A percentile compares a stretch with the other conserved stretches of the same genome.
These are phyloP conservation scores for Polymixis lichenea DNA, from an alignment of 2,888 invertebrate species.

Conservation along the genomic window DNA sequence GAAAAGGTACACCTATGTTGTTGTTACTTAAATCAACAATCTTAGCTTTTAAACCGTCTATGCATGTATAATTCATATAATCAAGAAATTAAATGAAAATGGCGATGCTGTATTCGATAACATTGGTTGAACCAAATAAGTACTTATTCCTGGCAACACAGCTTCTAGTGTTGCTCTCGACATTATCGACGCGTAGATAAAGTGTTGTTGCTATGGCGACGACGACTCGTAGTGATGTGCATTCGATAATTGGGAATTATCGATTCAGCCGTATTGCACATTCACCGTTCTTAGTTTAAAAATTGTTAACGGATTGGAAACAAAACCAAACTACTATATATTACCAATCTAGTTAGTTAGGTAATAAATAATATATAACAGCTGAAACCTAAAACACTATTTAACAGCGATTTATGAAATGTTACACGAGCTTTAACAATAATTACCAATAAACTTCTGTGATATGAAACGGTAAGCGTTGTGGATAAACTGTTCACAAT, in stretches of 20 bases:
- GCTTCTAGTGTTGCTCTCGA: slow-evolving; percentile 15
- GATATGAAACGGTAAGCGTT: slow-evolving; percentile 27
- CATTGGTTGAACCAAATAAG: slow-evolving; percentile 13
- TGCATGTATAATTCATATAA: background rate
- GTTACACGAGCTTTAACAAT: slow-evolving; percentile 30
- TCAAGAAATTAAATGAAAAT: background rate
- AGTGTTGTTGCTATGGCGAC: background rate
- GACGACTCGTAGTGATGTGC: slow-evolving; percentile 7
- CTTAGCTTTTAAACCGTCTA: background rate
- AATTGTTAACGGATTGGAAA: background rate
- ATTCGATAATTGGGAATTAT: background rate
- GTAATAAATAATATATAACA: slow-evolving; percentile 23
- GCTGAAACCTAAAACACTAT: slow-evolving; percentile 22
- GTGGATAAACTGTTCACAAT: slow-evolving; percentile 38
- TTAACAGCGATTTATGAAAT: slow-evolving; percentile 38
- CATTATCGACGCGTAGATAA: slow-evolving; percentile 16
- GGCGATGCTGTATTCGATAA: background rate
- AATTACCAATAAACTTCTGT: slow-evolving; percentile 45
- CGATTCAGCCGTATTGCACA: background rate
- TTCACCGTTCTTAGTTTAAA: background rate
- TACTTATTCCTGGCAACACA: slow-evolving; percentile 11
- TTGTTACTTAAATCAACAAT: background rate
- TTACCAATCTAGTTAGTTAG: background rate
- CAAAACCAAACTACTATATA: background rate
- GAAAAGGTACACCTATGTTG: too few relatives aligned